Percentiles rank a stretch among this genome's conserved stretches.
Evolutionary conservation across 1,140 invertebrate genomes (phyloP).

Genomic region (Papilio aristodemus): DNA sequence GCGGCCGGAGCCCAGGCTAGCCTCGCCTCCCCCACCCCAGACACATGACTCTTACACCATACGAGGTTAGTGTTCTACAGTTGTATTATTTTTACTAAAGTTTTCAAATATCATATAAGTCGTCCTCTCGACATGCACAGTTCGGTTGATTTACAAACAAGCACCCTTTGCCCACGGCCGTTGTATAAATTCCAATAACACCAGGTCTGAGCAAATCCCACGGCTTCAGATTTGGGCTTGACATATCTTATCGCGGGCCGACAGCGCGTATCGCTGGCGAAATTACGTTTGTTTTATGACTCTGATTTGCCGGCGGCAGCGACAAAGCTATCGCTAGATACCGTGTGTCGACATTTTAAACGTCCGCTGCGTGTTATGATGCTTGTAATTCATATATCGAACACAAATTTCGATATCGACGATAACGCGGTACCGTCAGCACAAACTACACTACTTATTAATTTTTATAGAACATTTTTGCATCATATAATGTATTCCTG

Average conservation of each 20-base stretch:
- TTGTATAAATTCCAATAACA: slow-evolving; percentile 63
- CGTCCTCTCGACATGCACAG: slow-evolving; percentile 21
- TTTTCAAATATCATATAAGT: too few relatives aligned
- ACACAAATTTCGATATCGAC: slow-evolving; percentile 69
- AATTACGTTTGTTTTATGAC: slow-evolving; percentile 78
- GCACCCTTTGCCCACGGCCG: slow-evolving; percentile 15
- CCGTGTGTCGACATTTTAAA: slow-evolving; percentile 63
- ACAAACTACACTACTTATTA: slow-evolving; percentile 41
- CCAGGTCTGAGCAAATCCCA: slow-evolving; percentile 62
- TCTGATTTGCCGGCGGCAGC: slow-evolving; percentile 73
- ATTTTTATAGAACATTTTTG: slow-evolving; percentile 17
- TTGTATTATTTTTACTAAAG: too few relatives aligned
- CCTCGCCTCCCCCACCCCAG: slow-evolving; percentile 52
- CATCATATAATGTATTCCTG: neutral
- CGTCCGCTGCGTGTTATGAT: slow-evolving; percentile 66
- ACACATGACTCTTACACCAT: slow-evolving; percentile 55
- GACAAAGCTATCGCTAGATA: slow-evolving; percentile 64
- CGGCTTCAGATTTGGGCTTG: slow-evolving; percentile 74
- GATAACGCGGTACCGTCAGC: slow-evolving; percentile 60
- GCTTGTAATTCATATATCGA: slow-evolving; percentile 77
- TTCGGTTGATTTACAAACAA: slow-evolving; percentile 9
- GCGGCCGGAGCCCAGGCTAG: slow-evolving; percentile 54
- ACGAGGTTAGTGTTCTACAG: slow-evolving; percentile 52
- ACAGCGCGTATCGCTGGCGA: slow-evolving; percentile 65
- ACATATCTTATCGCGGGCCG: slow-evolving; percentile 64